These are phyloP conservation scores for Petromus typicus DNA, from an alignment of 2,113 vertebrate genomes.

Conservation along the genomic window DNA sequence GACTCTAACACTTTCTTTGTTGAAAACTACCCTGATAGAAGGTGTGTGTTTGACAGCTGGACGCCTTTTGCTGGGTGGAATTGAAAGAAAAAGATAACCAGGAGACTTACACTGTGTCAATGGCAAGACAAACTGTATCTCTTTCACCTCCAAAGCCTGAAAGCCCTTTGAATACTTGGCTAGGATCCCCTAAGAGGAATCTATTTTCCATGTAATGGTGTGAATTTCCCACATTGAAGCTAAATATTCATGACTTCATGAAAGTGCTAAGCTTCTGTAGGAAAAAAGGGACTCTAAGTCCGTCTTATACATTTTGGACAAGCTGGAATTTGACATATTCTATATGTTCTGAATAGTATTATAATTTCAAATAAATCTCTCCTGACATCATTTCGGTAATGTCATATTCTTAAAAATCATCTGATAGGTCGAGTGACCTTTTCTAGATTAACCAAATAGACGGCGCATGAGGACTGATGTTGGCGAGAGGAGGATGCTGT, in stretches of 20 bases:
- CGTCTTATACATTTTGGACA: conserved; percentile 75
- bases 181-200: conserved; percentile 61
- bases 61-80: conserved; percentile 44
- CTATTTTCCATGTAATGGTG: conserved; percentile 71
- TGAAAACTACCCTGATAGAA: background rate
- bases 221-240: conserved; percentile 61
- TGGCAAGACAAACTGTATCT: conserved; percentile 60
- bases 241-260: conserved; percentile 81
- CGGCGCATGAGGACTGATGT: background rate
- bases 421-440: conserved; percentile 62
- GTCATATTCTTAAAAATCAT: conserved; percentile 61
- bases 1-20: background rate
- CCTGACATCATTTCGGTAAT: conserved; percentile 67
- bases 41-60: conserved; percentile 21
- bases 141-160: conserved; percentile 66
- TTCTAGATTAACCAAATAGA: conserved; percentile 59
- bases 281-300: conserved; percentile 69
- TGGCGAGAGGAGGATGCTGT: background rate
- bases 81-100: conserved; percentile 72
- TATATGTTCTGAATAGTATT: conserved; percentile 78
- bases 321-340: conserved; percentile 74
- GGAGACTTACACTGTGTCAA: conserved; percentile 52
- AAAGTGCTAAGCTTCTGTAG: conserved; percentile 65
- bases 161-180: conserved; percentile 71
- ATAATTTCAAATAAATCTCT: conserved; percentile 81